Base-by-base conservation (phyloP, 2,888 invertebrate genomes). In the Mayetiola destructor region DNA sequence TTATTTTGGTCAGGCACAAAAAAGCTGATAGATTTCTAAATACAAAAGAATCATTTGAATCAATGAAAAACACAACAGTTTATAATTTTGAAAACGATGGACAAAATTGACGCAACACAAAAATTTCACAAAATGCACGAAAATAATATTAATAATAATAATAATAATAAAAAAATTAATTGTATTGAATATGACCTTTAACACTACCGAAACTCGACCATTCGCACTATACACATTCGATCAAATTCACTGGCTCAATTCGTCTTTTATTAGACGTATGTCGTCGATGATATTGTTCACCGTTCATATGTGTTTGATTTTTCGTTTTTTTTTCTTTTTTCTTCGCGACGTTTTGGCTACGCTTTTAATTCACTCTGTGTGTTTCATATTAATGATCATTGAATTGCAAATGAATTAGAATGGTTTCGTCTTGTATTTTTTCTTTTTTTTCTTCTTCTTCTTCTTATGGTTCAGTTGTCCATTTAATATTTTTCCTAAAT, bases 181-280 rank as follows among this genome's bases (percentile, higher is more conserved):
- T 23, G 27, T 48, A 27, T 48, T 48, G 48, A 48, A 48, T 27
- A 48, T 48, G 48, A 48, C 48, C 48, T 48, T 48, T 48, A 48
- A 48, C 48, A 48, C 48, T 14, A 48, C 27, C 48, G 48, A 48
- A 48, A 48, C 48, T 48, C 48, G 29, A 48, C 27, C 27, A 48
- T 48, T 48, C 48, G 27, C 27, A 48, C n/a, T 48, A 48, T 16
- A 20, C 14, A n/a, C n/a, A n/a, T n/a, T n/a, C n/a, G n/a, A n/a
- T n/a, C n/a, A 42, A 42, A 39, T 23, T 42, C 42, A 42, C 23
- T 42, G 42, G 42, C 42, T 23, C 42, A 21, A 21, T 42, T 23
- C 14, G 42, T 42, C 21, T 23, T 20, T 39, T 16, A 3, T n/a
- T n/a, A n/a, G n/a, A n/a, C n/a, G n/a, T n/a, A n/a, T n/a, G n/a